Evolutionary conservation across 2,888 invertebrate genomes (phyloP).

Genomic region (Hypsopygia costalis): DNA sequence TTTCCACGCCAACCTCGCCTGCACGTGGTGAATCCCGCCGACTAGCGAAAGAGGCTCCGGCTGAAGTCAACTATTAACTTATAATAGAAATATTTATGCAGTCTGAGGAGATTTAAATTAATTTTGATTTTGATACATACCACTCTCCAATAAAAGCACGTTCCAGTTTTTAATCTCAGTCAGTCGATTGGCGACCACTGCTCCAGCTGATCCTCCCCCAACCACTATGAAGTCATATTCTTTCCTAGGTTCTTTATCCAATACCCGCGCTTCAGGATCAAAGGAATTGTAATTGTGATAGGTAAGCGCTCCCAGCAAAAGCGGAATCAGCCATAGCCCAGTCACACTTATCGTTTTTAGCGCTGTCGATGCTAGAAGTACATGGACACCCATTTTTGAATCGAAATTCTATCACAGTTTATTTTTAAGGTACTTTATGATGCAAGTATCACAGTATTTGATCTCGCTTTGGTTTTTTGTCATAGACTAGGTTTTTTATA

Average conservation of each 20-base stretch:
- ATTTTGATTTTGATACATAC: conserved; percentile 39
- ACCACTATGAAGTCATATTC: conserved; percentile 93
- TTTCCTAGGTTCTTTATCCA: conserved; percentile 84
- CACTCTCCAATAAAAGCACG: conserved; percentile 88
- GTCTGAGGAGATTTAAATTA: too few species aligned
- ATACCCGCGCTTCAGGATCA: conserved; percentile 89
- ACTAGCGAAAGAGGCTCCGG: too few species aligned
- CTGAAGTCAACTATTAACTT: too few species aligned
- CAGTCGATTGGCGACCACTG: conserved; percentile 91
- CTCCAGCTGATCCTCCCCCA: conserved; percentile 94
- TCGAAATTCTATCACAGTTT: conserved; percentile 25
- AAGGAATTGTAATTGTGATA: conserved; percentile 89
- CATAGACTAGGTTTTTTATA: conserved; percentile 37
- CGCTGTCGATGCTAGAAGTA: conserved; percentile 88
- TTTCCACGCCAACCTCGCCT: too few species aligned
- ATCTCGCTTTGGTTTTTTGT: conserved; percentile 31
- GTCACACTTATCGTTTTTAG: conserved; percentile 89
- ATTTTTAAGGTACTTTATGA: conserved; percentile 20
- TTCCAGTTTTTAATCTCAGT: conserved; percentile 89
- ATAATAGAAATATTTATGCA: too few species aligned
- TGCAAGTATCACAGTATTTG: conserved; percentile 32
- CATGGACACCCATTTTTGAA: conserved; percentile 84
- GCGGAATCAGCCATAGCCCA: conserved; percentile 91
- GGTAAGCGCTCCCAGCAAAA: conserved; percentile 89
- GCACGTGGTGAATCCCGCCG: too few species aligned